Conservation (phyloP, 2,797 vertebrate genomes). For the Chrosomus eos region DNA sequence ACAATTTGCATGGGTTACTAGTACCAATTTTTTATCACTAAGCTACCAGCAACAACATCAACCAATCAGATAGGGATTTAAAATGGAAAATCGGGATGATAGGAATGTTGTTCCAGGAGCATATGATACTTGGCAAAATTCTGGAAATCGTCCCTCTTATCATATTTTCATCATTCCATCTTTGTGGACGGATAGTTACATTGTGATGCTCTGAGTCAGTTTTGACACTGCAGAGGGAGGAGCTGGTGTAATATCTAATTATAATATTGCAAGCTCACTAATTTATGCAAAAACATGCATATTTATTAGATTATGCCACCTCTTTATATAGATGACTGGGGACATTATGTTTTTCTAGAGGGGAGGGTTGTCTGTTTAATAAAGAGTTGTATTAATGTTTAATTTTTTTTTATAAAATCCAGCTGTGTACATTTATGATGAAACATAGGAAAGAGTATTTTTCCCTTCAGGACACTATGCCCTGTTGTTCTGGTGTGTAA, state of each 20-base stretch:
- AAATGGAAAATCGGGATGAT: background rate
- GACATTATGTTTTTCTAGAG: constrained; percentile 32
- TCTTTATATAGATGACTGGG: constrained; percentile 46
- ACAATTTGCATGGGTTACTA: background rate
- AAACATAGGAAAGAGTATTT: background rate
- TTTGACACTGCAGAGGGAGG: constrained; percentile 20
- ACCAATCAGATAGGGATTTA: background rate
- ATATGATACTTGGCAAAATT: background rate
- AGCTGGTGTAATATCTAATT: constrained; percentile 45
- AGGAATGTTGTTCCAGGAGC: background rate
- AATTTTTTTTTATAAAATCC: constrained; percentile 34
- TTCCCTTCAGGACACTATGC: constrained; percentile 8
- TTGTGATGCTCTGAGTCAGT: background rate
- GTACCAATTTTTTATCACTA: background rate
- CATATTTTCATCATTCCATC: background rate
- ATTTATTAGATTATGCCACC: constrained; percentile 55
- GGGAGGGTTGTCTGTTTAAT: constrained; percentile 15
- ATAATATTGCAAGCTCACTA: constrained; percentile 28
- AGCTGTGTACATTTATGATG: constrained; percentile 10
- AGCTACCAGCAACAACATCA: background rate
- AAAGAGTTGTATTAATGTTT: constrained; percentile 3
- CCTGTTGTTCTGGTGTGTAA: background rate
- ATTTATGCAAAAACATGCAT: constrained; percentile 50
- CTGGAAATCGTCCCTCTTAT: background rate
- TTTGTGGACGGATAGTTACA: background rate